phyloP scores from a whole-genome alignment of 2,888 invertebrate genomes.

The Eremobia ochroleuca region DNA sequence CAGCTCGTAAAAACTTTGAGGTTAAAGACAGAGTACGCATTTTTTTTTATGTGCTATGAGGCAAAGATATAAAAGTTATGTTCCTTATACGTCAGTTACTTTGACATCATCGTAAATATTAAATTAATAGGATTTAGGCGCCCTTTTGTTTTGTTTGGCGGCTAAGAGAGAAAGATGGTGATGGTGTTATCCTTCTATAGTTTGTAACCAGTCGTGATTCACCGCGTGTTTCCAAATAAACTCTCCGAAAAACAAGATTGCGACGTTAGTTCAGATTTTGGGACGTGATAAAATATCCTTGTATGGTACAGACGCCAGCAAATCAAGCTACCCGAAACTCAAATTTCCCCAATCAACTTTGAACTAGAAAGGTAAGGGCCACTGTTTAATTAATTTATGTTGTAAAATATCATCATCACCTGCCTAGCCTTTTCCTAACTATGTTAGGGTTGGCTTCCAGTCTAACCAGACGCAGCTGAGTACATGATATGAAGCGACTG shows the following conservation, averaged over 20 bases:
- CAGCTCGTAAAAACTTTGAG: conserved; percentile 53
- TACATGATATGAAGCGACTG: too few relatives aligned
- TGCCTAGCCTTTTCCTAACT: too few relatives aligned
- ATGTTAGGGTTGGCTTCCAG: too few relatives aligned
- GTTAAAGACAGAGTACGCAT: conserved; percentile 42
- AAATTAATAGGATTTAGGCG: conserved; percentile 43
- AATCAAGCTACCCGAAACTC: too few relatives aligned
- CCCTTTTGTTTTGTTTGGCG: background rate
- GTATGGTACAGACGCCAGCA: too few relatives aligned
- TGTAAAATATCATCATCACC: too few relatives aligned
- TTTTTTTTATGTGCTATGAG: conserved; percentile 49
- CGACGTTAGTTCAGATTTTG: background rate
- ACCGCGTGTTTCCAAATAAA: background rate
- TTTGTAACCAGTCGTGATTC: background rate
- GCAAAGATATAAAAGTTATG: conserved; percentile 54
- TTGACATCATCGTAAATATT: conserved; percentile 52
- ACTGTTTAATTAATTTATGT: too few relatives aligned
- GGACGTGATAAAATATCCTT: background rate
- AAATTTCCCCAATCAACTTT: too few relatives aligned
- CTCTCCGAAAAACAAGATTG: background rate
- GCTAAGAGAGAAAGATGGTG: background rate
- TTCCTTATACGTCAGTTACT: conserved; percentile 44
- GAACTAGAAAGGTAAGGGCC: too few relatives aligned
- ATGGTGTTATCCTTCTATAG: background rate
- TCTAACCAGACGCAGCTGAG: too few relatives aligned